Evolutionary conservation across 2,888 invertebrate species (phyloP).

Genomic region (Thalpophila matura): DNA sequence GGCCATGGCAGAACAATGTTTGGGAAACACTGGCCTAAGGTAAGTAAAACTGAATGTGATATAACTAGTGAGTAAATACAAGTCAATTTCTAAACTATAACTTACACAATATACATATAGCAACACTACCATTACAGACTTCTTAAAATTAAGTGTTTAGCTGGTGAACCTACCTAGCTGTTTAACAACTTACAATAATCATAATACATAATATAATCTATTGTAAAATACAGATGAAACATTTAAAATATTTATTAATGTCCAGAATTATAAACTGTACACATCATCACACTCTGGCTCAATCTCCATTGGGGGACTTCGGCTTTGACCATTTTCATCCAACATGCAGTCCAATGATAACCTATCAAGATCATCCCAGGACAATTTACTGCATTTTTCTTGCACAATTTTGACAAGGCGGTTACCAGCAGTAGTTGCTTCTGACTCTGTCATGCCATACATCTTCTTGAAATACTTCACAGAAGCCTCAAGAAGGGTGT

Average conservation of each 20-base stretch:
- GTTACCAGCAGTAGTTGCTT: constrained; percentile 91
- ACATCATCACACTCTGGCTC: constrained; percentile 74
- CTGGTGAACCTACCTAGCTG: constrained; percentile 31
- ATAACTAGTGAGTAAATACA: constrained; percentile 25
- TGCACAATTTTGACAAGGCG: constrained; percentile 90
- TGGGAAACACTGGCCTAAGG: no score
- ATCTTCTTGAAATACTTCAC: constrained; percentile 91
- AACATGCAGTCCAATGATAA: constrained; percentile 82
- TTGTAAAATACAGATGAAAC: constrained; percentile 54
- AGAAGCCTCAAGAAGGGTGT: constrained; percentile 91
- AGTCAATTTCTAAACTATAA: constrained; percentile 14
- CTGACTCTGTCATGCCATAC: constrained; percentile 89
- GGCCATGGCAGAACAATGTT: no score
- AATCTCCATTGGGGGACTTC: constrained; percentile 60
- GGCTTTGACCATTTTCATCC: constrained; percentile 68
- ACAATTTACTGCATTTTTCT: constrained; percentile 88
- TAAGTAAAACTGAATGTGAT: constrained; percentile 1
- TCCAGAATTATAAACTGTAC: constrained; percentile 71
- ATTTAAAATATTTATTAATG: constrained; percentile 52
- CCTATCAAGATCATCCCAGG: constrained; percentile 91
- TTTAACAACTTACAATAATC: constrained; percentile 41
- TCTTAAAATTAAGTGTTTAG: constrained; percentile 39
- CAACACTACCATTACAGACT: constrained; percentile 45
- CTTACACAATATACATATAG: constrained; percentile 59
- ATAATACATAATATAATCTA: constrained; percentile 16